Evolutionary conservation across 2,113 vertebrate genomes (phyloP).

Genomic region (Anser brachyrhynchus): DNA sequence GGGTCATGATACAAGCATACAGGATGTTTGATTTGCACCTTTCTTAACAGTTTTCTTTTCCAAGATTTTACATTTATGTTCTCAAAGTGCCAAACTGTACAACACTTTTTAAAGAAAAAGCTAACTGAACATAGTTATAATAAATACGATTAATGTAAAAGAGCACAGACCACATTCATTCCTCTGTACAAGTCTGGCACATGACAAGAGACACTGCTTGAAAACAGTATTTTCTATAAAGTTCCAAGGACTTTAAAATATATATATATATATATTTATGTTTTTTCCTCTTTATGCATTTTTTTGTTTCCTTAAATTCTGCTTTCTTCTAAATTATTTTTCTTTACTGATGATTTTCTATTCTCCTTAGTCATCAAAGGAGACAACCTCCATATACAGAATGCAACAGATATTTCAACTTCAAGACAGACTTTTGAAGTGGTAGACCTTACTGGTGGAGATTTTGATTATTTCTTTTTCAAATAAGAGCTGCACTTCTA

Average conservation of each 20-base stretch:
- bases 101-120: background rate
- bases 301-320: background rate
- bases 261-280: background rate
- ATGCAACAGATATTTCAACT: background rate
- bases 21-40: background rate
- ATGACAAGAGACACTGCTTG: background rate
- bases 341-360: background rate
- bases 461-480: background rate
- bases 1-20: fast-evolving
- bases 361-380: background rate
- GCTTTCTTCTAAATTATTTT: background rate
- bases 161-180: background rate
- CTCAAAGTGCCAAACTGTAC: background rate
- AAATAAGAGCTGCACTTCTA: background rate
- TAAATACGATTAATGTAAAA: background rate
- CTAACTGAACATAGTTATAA: background rate
- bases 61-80: background rate
- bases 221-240: background rate
- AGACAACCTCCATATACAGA: background rate
- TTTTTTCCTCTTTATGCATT: background rate
- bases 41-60: background rate
- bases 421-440: background rate
- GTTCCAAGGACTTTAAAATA: background rate
- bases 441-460: background rate
- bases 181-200: background rate